Evolutionary conservation across 2,888 invertebrate genomes (phyloP), one percentile per base, ranked within the genome.

Genomic region (Deilephila porcellus): DNA sequence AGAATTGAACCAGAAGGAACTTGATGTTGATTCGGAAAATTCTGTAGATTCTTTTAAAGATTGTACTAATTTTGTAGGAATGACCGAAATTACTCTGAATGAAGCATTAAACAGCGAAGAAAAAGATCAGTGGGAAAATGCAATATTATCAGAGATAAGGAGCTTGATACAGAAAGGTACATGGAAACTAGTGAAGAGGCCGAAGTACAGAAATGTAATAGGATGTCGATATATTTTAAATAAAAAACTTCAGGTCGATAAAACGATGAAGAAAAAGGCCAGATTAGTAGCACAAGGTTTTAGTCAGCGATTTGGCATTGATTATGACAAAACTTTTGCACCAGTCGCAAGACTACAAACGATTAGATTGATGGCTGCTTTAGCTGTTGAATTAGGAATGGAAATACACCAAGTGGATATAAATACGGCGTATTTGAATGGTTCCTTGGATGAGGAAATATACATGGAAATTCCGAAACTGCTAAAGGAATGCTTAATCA

Each of bases 271-370:
- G 19, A n/a, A 59, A 19, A 59, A n/a, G n/a, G 59, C 20, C 3
- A 19, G 59, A n/a, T 59, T 20, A 59, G 59, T 59, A 19, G 59
- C 20, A 6, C 6, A 59, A 59, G 59, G 20, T 4, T 59, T 59
- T n/a, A 59, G n/a, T n/a, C 20, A 59, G 7, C 19, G 59, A n/a
- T n/a, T n/a, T 59, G 59, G 19, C 20, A 4, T 59, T 59, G 59
- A 59, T 59, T 59, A n/a, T 59, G 59, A 59, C 6, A n/a, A 59
- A n/a, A 59, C 59, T 59, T 59, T 59, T 59, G 19, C 59, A 59
- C 59, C 20, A 59, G 59, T 59, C 20, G 59, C 19, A n/a, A 59
- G 59, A 59, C 20, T n/a, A n/a, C 19, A 7, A 7, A 59, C 20
- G 4, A 19, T 59, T n/a, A 59, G 20, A 59, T 59, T 59, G 20